These are phyloP conservation scores for Ochropleura plecta DNA, from an alignment of 2,888 invertebrate genomes.

Conservation along the genomic window DNA sequence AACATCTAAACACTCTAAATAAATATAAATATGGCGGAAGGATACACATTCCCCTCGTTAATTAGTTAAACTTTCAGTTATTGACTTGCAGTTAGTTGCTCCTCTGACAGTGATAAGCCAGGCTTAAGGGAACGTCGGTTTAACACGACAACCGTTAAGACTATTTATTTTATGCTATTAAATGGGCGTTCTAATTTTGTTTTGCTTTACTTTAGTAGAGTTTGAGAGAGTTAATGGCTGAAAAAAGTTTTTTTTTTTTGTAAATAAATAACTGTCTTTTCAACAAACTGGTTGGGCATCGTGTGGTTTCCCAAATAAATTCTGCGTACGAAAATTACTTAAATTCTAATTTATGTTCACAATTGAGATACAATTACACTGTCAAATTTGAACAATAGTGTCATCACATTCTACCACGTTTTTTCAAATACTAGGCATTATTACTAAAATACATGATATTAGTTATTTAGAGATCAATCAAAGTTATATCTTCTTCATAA, in stretches of 20 bases:
- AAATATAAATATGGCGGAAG: conserved; percentile 71
- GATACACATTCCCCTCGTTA: conserved; percentile 68
- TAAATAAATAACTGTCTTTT: neutral
- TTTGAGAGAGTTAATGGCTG: neutral
- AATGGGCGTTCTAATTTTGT: conserved; percentile 25
- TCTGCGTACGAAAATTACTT: neutral
- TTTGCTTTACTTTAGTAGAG: conserved; percentile 19
- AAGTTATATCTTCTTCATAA: neutral
- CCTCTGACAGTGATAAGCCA: conserved; percentile 71
- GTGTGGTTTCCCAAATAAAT: neutral
- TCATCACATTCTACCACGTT: too few relatives aligned
- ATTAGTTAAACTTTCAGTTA: conserved; percentile 78
- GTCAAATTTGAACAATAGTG: too few relatives aligned
- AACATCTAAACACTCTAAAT: conserved; percentile 73
- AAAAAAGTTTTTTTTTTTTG: neutral
- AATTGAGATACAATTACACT: too few relatives aligned
- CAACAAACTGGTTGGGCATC: neutral
- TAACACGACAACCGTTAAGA: conserved; percentile 29
- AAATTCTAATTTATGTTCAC: too few relatives aligned
- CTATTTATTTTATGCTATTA: conserved; percentile 45
- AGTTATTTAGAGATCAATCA: neutral
- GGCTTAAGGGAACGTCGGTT: conserved; percentile 31
- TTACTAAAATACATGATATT: too few relatives aligned
- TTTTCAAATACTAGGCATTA: too few relatives aligned
- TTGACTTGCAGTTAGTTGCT: conserved; percentile 73